Evolutionary conservation across 2,888 invertebrate genomes (phyloP).

Genomic region (Hypomecis atomaria): DNA sequence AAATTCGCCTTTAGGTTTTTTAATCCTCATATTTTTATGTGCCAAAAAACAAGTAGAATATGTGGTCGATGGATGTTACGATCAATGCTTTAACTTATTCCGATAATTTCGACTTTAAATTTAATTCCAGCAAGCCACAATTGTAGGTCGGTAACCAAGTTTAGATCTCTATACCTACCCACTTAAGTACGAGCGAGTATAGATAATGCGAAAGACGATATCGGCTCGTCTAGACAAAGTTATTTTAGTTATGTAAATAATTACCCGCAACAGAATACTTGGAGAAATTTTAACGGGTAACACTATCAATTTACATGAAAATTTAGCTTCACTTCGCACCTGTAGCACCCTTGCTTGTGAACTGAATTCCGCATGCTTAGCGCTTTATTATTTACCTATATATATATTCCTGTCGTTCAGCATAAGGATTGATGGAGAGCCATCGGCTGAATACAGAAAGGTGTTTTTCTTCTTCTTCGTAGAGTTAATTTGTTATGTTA

Average conservation of each 20-base stretch:
- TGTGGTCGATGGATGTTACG: no score
- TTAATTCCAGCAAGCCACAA: no score
- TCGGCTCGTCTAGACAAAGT: slow-evolving; percentile 8
- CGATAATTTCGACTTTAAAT: no score
- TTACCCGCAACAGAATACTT: slow-evolving; percentile 31
- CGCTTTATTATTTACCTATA: neutral
- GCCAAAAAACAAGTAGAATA: no score
- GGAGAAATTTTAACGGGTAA: slow-evolving; percentile 39
- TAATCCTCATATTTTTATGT: no score
- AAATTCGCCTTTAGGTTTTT: no score
- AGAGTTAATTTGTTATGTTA: no score
- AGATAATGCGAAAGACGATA: neutral
- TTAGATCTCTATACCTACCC: no score
- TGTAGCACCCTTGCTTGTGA: slow-evolving; percentile 5
- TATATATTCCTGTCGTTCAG: neutral
- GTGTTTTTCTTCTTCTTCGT: neutral
- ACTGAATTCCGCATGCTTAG: neutral
- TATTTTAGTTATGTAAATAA: slow-evolving; percentile 20
- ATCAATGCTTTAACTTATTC: no score
- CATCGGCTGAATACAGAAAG: neutral
- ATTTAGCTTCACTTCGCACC: slow-evolving; percentile 28
- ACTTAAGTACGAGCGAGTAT: no score
- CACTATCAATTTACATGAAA: slow-evolving; percentile 44
- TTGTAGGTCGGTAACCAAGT: no score
- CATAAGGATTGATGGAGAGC: neutral